These are phyloP conservation scores for Murina feae DNA, from an alignment of 2,113 vertebrate species.

Conservation along the genomic window DNA sequence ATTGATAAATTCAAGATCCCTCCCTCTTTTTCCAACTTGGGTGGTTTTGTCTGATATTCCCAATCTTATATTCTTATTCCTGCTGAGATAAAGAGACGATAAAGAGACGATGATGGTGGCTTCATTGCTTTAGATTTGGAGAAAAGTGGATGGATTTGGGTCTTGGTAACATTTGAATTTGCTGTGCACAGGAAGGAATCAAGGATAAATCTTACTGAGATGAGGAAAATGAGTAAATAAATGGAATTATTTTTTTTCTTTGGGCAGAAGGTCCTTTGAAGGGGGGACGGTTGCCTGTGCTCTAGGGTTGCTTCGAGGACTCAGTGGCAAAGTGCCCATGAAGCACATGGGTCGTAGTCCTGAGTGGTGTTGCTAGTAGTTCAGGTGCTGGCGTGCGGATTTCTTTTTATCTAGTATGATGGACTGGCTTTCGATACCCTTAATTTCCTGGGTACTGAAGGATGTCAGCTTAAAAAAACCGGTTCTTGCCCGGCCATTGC, in stretches of 20 bases:
- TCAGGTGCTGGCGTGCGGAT: neutral
- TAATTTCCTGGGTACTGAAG: neutral
- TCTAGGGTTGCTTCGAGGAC: neutral
- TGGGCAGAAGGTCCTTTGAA: neutral
- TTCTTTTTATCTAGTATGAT: neutral
- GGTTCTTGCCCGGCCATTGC: too few species aligned
- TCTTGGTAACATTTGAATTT: neutral
- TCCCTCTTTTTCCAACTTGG: neutral
- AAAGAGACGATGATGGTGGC: neutral
- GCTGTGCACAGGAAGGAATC: neutral
- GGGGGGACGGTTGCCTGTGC: neutral
- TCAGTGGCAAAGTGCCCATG: neutral
- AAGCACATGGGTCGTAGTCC: neutral
- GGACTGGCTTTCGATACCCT: neutral
- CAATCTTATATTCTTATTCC: neutral
- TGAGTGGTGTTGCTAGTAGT: fast-evolving
- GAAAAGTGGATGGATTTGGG: neutral
- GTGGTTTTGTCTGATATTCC: neutral
- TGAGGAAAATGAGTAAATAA: neutral
- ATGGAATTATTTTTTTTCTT: neutral
- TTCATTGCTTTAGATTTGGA: neutral
- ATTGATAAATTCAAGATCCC: neutral
- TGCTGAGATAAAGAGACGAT: neutral
- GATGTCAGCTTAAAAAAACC: neutral
- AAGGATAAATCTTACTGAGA: neutral